Conservation (phyloP, 2,113 vertebrate species). For the Glareola pratincola region DNA sequence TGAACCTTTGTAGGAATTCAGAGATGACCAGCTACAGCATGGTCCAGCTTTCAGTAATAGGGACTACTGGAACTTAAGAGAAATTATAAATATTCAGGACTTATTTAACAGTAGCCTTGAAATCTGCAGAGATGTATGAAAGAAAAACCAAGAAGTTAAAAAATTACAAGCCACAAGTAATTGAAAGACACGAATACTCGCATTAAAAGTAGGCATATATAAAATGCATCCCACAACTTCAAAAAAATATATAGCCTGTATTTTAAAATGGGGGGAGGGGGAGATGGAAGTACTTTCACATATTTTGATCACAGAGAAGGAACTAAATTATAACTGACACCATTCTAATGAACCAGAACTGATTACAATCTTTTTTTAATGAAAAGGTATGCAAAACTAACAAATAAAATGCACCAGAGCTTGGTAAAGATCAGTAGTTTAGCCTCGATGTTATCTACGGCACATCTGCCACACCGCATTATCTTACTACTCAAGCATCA, state of each 20-base stretch:
- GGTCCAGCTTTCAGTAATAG: background rate
- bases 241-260: background rate
- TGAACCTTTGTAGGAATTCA: background rate
- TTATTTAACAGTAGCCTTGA: background rate
- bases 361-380: slow-evolving; percentile 67
- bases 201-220: background rate
- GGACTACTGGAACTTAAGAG: background rate
- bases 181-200: background rate
- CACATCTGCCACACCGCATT: slow-evolving; percentile 79
- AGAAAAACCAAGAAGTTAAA: background rate
- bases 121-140: background rate
- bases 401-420: slow-evolving; percentile 72
- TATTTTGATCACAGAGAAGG: slow-evolving; percentile 55
- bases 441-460: slow-evolving; percentile 63
- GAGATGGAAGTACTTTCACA: slow-evolving; percentile 8
- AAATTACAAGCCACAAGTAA: background rate
- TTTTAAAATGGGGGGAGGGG: background rate
- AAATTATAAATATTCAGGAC: background rate
- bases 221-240: background rate
- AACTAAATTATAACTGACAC: slow-evolving; percentile 68
- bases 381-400: slow-evolving; percentile 66
- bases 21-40: background rate
- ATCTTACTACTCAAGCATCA: slow-evolving; percentile 69
- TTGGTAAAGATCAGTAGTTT: slow-evolving; percentile 66
- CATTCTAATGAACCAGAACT: slow-evolving; percentile 75